Percentiles rank a stretch among this genome's conserved stretches.
phyloP scores from a whole-genome alignment of 2,888 invertebrate species.

The Nasonovia ribisnigri region DNA sequence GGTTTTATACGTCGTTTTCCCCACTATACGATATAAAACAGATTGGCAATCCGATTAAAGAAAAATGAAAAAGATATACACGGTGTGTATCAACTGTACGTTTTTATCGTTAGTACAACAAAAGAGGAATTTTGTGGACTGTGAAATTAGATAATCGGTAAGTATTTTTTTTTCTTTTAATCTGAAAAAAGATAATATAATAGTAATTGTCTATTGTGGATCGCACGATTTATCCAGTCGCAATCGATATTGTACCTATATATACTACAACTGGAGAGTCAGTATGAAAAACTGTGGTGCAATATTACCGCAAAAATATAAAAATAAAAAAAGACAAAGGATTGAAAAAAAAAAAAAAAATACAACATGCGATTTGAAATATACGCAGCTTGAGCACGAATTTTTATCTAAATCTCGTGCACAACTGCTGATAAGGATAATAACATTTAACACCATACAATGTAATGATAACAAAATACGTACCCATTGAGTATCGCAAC shows the following conservation, averaged over 20 bases:
- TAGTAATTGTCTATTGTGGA: background rate
- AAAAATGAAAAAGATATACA: slow-evolving; percentile 17
- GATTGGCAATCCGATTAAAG: slow-evolving; percentile 40
- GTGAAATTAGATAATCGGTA: slow-evolving; percentile 35
- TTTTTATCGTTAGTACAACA: slow-evolving; percentile 21
- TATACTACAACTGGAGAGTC: no score
- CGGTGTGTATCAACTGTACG: background rate
- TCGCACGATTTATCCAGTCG: background rate
- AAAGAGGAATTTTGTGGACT: slow-evolving; percentile 32
- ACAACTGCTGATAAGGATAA: background rate
- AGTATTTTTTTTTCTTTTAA: background rate
- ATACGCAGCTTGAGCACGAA: background rate
- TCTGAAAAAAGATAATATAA: background rate
- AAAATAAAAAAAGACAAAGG: background rate
- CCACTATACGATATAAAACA: background rate
- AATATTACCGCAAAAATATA: background rate
- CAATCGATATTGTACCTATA: background rate
- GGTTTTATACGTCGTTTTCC: background rate
- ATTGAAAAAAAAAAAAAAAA: background rate
- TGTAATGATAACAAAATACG: background rate
- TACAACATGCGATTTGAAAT: background rate
- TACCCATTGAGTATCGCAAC: background rate
- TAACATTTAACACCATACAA: background rate
- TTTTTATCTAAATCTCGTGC: background rate
- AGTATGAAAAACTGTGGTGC: background rate